Conservation (phyloP, 2,113 vertebrate genomes). For the Verasper variegatus region DNA sequence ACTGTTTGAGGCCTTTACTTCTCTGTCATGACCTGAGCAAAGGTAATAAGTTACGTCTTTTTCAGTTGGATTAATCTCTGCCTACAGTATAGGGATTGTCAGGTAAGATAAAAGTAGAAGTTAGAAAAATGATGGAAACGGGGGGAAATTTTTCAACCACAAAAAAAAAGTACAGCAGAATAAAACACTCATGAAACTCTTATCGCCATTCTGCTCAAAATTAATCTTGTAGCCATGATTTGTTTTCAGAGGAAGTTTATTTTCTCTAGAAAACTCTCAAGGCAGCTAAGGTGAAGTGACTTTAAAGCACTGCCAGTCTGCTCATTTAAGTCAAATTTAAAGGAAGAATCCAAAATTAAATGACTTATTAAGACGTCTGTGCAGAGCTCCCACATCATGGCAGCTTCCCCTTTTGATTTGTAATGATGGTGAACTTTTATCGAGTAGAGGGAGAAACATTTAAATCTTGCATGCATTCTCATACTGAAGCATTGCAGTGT, state of each 20-base stretch:
- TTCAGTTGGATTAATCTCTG: slow-evolving; percentile 49
- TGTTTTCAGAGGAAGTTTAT: slow-evolving; percentile 48
- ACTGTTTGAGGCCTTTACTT: slow-evolving; percentile 17
- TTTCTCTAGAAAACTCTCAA: slow-evolving; percentile 18
- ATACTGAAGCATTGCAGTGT: neutral
- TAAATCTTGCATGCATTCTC: neutral
- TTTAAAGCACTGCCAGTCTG: slow-evolving; percentile 3
- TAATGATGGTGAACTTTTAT: neutral
- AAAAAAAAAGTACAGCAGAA: slow-evolving; percentile 47
- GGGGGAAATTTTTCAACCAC: slow-evolving; percentile 23
- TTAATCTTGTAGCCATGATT: slow-evolving; percentile 51
- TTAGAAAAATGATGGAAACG: slow-evolving; percentile 47
- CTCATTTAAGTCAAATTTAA: slow-evolving; percentile 49
- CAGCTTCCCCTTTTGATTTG: neutral
- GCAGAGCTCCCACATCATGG: slow-evolving; percentile 10
- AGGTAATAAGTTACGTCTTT: slow-evolving; percentile 36
- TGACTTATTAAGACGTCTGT: slow-evolving; percentile 44
- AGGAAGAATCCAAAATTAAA: slow-evolving; percentile 36
- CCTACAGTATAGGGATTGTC: slow-evolving; percentile 39
- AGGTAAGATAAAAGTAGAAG: slow-evolving; percentile 34
- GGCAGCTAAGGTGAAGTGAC: slow-evolving; percentile 35
- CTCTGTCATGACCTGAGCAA: slow-evolving; percentile 26
- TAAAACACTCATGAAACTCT: slow-evolving; percentile 50
- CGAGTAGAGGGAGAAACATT: neutral
- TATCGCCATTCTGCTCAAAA: slow-evolving; percentile 48